Evolutionary conservation across 1,140 invertebrate genomes (phyloP).

Genomic region (Gryon sp.): DNA sequence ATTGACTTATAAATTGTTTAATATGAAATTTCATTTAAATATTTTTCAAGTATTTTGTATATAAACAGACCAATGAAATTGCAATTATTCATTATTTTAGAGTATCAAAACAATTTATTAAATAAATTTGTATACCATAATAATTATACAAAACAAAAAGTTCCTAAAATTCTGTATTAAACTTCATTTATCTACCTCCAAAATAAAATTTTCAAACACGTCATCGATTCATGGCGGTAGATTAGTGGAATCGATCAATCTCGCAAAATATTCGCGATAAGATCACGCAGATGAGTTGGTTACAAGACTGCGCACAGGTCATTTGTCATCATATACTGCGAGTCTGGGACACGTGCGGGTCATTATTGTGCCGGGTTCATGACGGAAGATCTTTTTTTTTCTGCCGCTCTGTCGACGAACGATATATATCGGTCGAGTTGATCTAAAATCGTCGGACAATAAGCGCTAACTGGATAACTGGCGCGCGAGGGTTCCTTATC

Average conservation of each 20-base stretch:
- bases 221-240: neutral
- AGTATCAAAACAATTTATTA: no score
- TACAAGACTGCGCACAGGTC: constrained; percentile 66
- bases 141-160: no score
- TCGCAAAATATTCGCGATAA: constrained; percentile 49
- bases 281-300: constrained; percentile 62
- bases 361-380: constrained; percentile 46
- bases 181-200: neutral
- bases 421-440: constrained; percentile 70
- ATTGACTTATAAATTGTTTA: no score
- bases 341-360: constrained; percentile 65
- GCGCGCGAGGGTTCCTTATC: constrained; percentile 73
- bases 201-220: constrained; percentile 25
- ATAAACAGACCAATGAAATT: no score
- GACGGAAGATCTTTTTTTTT: constrained; percentile 46
- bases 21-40: no score
- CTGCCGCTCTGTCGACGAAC: constrained; percentile 32
- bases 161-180: neutral
- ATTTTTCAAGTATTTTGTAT: no score
- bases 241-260: constrained; percentile 42
- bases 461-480: constrained; percentile 79
- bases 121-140: no score
- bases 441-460: constrained; percentile 79
- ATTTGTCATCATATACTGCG: constrained; percentile 76
- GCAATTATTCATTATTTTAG: no score